phyloP scores from a whole-genome alignment of 1,140 invertebrate genomes.

The Drosophila yakuba region DNA sequence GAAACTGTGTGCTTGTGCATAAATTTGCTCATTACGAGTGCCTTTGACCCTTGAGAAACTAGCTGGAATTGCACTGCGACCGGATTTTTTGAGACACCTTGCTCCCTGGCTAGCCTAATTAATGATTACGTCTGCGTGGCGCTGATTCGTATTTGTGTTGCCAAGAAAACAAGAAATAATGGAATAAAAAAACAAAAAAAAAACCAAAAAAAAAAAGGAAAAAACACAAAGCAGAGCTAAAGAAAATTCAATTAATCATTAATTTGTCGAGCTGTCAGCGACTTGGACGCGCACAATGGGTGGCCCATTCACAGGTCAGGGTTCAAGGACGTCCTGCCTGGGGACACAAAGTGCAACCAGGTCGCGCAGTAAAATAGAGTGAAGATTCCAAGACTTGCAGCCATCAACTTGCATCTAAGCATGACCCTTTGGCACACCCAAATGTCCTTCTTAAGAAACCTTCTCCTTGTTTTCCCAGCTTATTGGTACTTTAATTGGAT shows the following conservation, averaged over 20 bases:
- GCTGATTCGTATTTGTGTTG: constrained; percentile 23
- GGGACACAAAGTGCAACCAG: constrained; percentile 30
- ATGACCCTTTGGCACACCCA: neutral
- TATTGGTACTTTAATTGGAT: too few relatives aligned
- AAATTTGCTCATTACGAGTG: constrained; percentile 22
- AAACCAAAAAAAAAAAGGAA: neutral
- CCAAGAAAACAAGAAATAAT: neutral
- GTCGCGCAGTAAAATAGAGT: neutral
- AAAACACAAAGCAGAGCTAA: neutral
- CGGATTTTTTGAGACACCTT: neutral
- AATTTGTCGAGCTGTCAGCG: constrained; percentile 58
- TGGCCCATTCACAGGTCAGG: neutral
- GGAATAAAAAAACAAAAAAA: neutral
- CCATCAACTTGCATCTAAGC: neutral
- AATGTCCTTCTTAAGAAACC: neutral
- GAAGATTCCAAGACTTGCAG: neutral
- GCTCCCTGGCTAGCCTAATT: constrained; percentile 18
- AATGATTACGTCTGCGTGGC: constrained; percentile 17
- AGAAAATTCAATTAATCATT: constrained; percentile 72
- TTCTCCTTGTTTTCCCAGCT: neutral
- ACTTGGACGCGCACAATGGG: constrained; percentile 9
- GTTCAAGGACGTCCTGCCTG: constrained; percentile 11
- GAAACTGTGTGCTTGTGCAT: constrained; percentile 6
- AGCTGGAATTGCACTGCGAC: constrained; percentile 9
- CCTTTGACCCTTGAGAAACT: neutral